phyloP scores from a whole-genome alignment of 2,888 invertebrate genomes.

The Phymatocera aterrima region DNA sequence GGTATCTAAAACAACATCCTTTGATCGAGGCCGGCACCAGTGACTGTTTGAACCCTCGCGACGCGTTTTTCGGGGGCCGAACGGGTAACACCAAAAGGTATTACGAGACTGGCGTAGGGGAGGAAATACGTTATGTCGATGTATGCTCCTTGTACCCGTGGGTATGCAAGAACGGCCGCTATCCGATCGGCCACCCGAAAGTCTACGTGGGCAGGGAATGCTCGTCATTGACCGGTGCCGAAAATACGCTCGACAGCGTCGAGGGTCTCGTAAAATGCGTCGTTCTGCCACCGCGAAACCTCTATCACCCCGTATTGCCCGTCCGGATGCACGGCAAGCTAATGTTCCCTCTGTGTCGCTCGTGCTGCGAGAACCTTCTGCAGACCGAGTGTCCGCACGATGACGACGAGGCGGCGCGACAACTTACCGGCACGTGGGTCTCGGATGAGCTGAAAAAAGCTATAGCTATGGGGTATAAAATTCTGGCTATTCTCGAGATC shows the following conservation, averaged over 20 bases:
- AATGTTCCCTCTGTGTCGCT: not conserved
- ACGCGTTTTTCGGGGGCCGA: not conserved
- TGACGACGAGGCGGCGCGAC: conserved; percentile 45
- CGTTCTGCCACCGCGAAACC: not conserved
- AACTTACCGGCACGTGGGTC: conserved; percentile 63
- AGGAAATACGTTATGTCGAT: conserved; percentile 45
- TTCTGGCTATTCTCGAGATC: conserved; percentile 54
- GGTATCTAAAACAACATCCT: not conserved
- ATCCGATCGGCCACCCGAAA: conserved; percentile 46
- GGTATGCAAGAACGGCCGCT: conserved; percentile 48
- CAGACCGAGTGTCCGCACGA: conserved; percentile 54
- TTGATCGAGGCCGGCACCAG: not conserved
- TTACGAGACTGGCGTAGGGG: not conserved
- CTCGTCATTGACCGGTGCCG: not conserved
- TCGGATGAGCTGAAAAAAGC: conserved; percentile 62
- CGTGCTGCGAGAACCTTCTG: not conserved
- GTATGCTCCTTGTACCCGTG: conserved; percentile 51
- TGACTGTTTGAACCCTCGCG: not conserved
- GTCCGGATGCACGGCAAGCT: not conserved
- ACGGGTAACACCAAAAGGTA: not conserved
- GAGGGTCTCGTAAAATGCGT: not conserved
- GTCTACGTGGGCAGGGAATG: conserved; percentile 13
- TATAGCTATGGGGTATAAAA: conserved; percentile 48
- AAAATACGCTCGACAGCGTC: not conserved
- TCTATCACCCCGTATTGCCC: not conserved